These are phyloP conservation scores for Potamilus streckersoni DNA, from an alignment of 1,140 invertebrate species.

Conservation along the genomic window DNA sequence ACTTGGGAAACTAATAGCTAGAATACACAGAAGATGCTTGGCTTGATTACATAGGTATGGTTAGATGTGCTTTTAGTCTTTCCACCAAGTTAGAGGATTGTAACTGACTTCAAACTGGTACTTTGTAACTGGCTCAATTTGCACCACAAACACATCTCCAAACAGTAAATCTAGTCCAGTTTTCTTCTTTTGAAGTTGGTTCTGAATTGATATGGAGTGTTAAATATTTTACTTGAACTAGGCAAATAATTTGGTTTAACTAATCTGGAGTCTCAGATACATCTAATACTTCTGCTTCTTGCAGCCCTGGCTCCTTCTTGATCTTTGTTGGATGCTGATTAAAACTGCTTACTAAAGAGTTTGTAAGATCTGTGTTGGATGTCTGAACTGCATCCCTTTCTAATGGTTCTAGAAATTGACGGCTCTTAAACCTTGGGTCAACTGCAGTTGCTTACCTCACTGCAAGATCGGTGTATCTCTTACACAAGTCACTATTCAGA, in stretches of 20 bases:
- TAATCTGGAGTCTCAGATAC: too few relatives aligned
- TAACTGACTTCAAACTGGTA: constrained; percentile 8
- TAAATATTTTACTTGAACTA: background rate
- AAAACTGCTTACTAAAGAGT: constrained; percentile 4
- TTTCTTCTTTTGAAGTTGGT: background rate
- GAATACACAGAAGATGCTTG: too few relatives aligned
- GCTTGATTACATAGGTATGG: too few relatives aligned
- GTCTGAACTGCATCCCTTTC: constrained; percentile 5
- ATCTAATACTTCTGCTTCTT: too few relatives aligned
- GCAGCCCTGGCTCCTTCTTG: constrained; percentile 1
- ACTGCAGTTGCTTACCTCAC: constrained; percentile 1
- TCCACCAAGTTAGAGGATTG: constrained; percentile 8
- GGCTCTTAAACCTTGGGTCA: background rate
- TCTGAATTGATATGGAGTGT: constrained; percentile 2
- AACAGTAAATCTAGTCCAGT: constrained; percentile 1
- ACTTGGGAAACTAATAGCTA: too few relatives aligned
- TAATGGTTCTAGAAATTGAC: constrained; percentile 4
- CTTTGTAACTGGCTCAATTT: background rate
- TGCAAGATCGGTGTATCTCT: constrained; percentile 1
- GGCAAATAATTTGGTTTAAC: background rate
- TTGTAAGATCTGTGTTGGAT: constrained; percentile 1
- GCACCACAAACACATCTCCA: constrained; percentile 10
- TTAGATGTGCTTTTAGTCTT: too few relatives aligned
- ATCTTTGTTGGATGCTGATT: constrained; percentile 4
- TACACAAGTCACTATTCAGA: background rate